phyloP scores from a whole-genome alignment of 1,140 invertebrate species.

The Saccostrea echinata region DNA sequence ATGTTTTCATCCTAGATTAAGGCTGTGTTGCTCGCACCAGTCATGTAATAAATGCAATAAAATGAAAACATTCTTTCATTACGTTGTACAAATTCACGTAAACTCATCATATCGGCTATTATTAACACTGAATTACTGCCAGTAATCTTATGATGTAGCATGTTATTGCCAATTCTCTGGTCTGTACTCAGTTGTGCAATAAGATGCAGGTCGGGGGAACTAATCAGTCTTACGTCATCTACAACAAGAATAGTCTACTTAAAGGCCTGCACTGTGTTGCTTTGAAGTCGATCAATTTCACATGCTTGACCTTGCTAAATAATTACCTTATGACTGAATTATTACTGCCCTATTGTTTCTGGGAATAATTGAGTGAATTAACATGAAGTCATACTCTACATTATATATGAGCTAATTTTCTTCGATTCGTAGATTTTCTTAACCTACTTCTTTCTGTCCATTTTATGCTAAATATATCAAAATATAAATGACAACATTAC shows the following conservation, averaged over 20 bases:
- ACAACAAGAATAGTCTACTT: neutral
- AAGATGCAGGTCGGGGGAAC: neutral
- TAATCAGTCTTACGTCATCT: neutral
- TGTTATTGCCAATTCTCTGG: slow-evolving; percentile 12
- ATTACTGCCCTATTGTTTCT: neutral
- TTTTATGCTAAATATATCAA: neutral
- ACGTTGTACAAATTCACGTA: neutral
- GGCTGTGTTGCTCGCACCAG: neutral
- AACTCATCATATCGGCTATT: neutral
- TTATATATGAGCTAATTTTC: neutral
- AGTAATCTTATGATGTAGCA: neutral
- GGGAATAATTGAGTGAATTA: slow-evolving; percentile 18
- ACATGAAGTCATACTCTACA: slow-evolving; percentile 16
- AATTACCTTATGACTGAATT: slow-evolving; percentile 24
- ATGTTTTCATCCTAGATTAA: neutral
- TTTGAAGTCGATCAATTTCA: slow-evolving; percentile 35
- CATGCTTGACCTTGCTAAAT: slow-evolving; percentile 2
- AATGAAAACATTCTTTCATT: neutral
- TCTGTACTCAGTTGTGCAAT: neutral
- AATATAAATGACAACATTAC: too few relatives aligned
- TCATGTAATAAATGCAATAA: neutral
- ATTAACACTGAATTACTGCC: neutral
- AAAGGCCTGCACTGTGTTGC: neutral
- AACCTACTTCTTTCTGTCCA: neutral
- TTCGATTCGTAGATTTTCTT: neutral